Percentiles rank a stretch among this genome's conserved stretches.
phyloP scores from a whole-genome alignment of 2,113 vertebrate species.

The Neodon shergylaensis region DNA sequence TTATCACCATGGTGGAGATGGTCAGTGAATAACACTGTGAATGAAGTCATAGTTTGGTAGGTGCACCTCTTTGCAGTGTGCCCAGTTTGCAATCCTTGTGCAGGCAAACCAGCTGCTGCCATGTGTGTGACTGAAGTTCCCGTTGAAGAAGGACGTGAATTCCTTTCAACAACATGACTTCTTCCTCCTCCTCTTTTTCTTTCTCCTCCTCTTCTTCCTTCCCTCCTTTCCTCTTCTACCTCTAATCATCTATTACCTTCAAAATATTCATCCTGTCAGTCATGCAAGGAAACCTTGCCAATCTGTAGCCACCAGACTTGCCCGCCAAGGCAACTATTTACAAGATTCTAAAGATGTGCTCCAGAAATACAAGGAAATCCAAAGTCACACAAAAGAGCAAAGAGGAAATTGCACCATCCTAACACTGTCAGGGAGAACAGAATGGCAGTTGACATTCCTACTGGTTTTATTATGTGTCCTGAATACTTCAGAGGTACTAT shows the following conservation, averaged over 20 bases:
- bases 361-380: not conserved
- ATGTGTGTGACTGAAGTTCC: not conserved
- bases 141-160: not conserved
- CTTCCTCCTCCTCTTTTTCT: not conserved
- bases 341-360: not conserved
- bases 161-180: not conserved
- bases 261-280: not conserved
- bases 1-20: conserved; percentile 28
- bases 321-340: not conserved
- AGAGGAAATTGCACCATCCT: not conserved
- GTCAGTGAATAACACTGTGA: not conserved
- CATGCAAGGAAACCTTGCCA: not conserved
- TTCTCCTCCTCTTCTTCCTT: not conserved
- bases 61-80: not conserved
- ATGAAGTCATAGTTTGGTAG: not conserved
- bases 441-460: not conserved
- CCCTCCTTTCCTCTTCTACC: not conserved
- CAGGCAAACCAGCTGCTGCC: not conserved
- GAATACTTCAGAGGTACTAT: not conserved
- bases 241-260: not conserved
- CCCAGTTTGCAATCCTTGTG: not conserved
- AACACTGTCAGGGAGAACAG: not conserved
- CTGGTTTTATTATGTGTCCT: not conserved
- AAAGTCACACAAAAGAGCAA: not conserved
- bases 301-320: not conserved